Evolutionary conservation across 1,140 invertebrate species (phyloP).

Genomic region (Drosophila teissieri): DNA sequence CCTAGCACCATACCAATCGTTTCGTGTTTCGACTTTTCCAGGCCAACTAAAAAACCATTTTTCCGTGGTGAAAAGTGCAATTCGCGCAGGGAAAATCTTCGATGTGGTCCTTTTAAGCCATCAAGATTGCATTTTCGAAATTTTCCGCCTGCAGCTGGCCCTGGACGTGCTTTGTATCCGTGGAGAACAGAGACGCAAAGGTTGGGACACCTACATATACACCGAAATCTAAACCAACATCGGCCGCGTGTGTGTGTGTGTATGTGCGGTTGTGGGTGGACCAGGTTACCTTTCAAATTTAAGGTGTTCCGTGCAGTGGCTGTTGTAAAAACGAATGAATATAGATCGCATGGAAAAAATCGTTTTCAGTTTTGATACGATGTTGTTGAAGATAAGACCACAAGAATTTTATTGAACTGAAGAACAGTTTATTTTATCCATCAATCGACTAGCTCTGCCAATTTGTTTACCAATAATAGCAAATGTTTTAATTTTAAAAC

Average conservation of each 20-base stretch:
- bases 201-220: constrained; percentile 42
- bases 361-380: neutral
- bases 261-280: constrained; percentile 15
- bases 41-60: constrained; percentile 26
- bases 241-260: constrained; percentile 13
- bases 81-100: constrained; percentile 54
- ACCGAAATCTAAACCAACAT: constrained; percentile 26
- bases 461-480: too few species aligned
- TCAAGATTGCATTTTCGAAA: constrained; percentile 84
- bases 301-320: neutral
- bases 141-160: constrained; percentile 79
- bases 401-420: too few species aligned
- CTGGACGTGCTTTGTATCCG: constrained; percentile 83
- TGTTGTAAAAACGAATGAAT: too few species aligned
- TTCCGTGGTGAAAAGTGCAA: constrained; percentile 39
- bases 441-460: too few species aligned
- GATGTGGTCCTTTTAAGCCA: constrained; percentile 65
- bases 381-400: neutral
- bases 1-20: constrained; percentile 13
- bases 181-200: constrained; percentile 84
- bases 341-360: neutral
- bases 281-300: constrained; percentile 3
- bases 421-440: too few species aligned
- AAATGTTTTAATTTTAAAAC: too few species aligned
- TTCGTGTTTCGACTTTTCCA: constrained; percentile 48